Evolutionary conservation across 2,797 vertebrate genomes (phyloP).

Genomic region (Sternotherus odoratus): DNA sequence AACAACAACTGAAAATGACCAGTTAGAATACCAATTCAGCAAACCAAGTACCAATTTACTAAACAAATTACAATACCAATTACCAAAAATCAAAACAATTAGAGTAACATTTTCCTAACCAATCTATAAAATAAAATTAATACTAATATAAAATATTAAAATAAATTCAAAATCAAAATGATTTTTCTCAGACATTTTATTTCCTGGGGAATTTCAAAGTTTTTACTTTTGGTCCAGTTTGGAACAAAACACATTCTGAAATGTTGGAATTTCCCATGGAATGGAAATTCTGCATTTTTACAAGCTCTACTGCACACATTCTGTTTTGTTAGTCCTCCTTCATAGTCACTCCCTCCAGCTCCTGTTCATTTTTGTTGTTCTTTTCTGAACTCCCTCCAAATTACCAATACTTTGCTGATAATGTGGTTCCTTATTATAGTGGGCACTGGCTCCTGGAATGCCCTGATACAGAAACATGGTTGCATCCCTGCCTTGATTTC

Average conservation of each 20-base stretch:
- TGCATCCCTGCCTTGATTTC: neutral
- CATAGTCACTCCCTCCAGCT: neutral
- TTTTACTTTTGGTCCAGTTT: neutral
- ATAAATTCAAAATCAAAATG: neutral
- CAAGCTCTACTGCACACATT: rapidly evolving
- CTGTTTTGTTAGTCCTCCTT: neutral
- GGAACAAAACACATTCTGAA: neutral
- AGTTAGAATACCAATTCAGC: neutral
- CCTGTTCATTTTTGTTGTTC: neutral
- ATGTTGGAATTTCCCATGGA: neutral
- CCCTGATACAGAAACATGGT: neutral
- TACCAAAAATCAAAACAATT: neutral
- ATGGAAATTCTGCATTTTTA: neutral
- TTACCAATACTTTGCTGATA: neutral
- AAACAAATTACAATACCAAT: neutral
- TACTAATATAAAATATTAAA: neutral
- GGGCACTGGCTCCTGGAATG: neutral
- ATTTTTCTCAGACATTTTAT: neutral
- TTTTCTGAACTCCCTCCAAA: neutral
- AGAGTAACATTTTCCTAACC: neutral
- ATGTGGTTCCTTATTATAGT: neutral
- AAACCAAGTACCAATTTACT: neutral
- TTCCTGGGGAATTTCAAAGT: neutral
- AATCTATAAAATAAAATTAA: neutral
- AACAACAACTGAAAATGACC: neutral